These are phyloP conservation scores for Pristionchus japonicus DNA, from an alignment of 2,888 invertebrate genomes.

Conservation along the genomic window DNA sequence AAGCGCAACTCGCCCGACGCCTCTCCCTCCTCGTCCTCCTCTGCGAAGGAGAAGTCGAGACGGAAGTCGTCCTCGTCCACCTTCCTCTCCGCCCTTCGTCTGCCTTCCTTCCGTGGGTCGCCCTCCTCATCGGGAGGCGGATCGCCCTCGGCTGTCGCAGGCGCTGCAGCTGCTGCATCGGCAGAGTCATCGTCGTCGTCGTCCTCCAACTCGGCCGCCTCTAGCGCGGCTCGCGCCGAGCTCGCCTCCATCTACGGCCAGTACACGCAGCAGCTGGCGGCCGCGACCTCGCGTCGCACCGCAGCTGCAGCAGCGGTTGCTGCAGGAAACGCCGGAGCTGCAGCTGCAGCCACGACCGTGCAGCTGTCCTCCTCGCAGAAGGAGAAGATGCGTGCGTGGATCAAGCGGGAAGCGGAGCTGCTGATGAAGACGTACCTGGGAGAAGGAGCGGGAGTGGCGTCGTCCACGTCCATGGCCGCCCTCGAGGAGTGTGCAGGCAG, in stretches of 20 bases:
- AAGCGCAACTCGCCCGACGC: slow-evolving; percentile 39
- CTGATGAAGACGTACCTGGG: slow-evolving; percentile 53
- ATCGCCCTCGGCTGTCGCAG: neutral
- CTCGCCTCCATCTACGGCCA: slow-evolving; percentile 16
- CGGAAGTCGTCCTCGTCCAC: slow-evolving; percentile 51
- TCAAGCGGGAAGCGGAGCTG: slow-evolving; percentile 52
- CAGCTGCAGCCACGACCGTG: neutral
- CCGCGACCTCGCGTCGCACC: neutral
- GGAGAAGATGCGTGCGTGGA: slow-evolving; percentile 53
- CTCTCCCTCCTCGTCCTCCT: slow-evolving; percentile 13
- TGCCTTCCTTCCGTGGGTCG: slow-evolving; percentile 51
- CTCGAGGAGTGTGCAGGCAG: neutral
- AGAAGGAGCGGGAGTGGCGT: slow-evolving; percentile 46
- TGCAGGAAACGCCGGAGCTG: neutral
- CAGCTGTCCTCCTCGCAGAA: slow-evolving; percentile 51
- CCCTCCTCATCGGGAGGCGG: slow-evolving; percentile 35
- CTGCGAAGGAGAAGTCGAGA: slow-evolving; percentile 51
- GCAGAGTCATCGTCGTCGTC: slow-evolving; percentile 41
- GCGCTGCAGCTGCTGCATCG: neutral
- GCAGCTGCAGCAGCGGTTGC: neutral
- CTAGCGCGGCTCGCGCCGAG: neutral
- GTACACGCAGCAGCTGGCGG: neutral
- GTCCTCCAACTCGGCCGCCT: neutral
- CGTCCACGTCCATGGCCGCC: neutral
- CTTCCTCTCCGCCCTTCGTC: slow-evolving; percentile 54